A percentile compares a stretch with the other conserved stretches of the same genome.
Evolutionary conservation across 2,888 invertebrate species (phyloP).

Genomic region (Sipha maydis): DNA sequence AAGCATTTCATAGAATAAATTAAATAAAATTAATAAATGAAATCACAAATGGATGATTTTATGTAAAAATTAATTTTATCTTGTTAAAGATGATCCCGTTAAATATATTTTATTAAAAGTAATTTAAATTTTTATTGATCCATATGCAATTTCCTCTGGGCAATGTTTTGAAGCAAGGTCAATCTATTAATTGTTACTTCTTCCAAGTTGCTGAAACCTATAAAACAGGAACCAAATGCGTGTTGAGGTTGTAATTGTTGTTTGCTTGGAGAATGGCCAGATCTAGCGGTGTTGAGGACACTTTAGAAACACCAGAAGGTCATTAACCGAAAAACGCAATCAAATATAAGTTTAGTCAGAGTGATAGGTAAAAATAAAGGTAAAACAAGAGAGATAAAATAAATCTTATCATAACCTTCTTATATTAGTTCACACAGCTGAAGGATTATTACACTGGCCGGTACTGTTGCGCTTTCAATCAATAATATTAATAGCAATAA

Average conservation of each 20-base stretch:
- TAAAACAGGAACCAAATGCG: slow-evolving; percentile 48
- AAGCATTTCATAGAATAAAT: neutral
- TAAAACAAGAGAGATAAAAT: slow-evolving; percentile 34
- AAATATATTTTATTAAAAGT: neutral
- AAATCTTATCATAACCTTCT: slow-evolving; percentile 47
- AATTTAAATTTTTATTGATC: slow-evolving; percentile 43
- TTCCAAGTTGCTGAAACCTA: slow-evolving; percentile 23
- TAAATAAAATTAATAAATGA: neutral
- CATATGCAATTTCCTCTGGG: slow-evolving; percentile 23
- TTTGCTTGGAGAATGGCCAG: slow-evolving; percentile 61
- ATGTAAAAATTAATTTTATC: neutral
- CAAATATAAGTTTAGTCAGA: neutral
- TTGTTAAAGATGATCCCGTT: neutral
- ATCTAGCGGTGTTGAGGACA: slow-evolving; percentile 52
- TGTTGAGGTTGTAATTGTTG: slow-evolving; percentile 57
- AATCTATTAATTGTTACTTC: neutral
- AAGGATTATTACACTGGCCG: slow-evolving; percentile 38
- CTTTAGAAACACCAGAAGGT: slow-evolving; percentile 47
- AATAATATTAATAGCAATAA: neutral
- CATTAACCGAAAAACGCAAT: slow-evolving; percentile 54
- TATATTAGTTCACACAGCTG: slow-evolving; percentile 31
- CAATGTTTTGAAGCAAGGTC: slow-evolving; percentile 22
- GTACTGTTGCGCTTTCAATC: neutral
- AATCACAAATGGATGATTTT: neutral
- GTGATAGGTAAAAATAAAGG: slow-evolving; percentile 9